Evolutionary conservation across 2,797 vertebrate genomes (phyloP), one percentile per base, ranked within the genome.

Genomic region (Chelidonichthys spinosus): DNA sequence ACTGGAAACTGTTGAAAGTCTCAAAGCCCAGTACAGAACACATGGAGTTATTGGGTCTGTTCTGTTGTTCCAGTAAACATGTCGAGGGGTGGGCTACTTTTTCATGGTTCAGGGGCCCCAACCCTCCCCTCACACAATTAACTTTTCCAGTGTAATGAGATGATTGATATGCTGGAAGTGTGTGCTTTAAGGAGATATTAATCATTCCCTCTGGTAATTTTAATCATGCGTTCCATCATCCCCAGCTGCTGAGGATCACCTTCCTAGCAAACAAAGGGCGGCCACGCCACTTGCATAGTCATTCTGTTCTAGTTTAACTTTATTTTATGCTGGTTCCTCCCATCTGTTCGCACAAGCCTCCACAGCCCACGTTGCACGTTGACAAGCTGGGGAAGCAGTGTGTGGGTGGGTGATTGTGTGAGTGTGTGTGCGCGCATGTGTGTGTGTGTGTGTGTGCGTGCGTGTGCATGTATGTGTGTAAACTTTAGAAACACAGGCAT

Each of bases 161-260:
- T 99, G 98, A 99, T 99, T 98, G 98, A 99, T 99, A 99, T 96
- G 97, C 97, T 98, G 96, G 96, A 99, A 98, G 97, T 98, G 95
- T 96, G 95, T 95, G 96, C 96, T 97, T 97, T 97, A 98, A 98
- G 97, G 96, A 97, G 97, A 97, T 98, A 99, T 99, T 99, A 99
- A 99, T 99, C 98, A 99, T 98, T 96, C 96, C 95, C 95, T 94
- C 95, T 96, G 96, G 96, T 98, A 96, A 97, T 97, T 98, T 97
- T 97, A 98, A 97, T 99, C 97, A 97, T 96, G 96, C 94, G 93
- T 97, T 96, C 96, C 97, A 97, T 97, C 97, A 97, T 98, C 96
- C 97, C 96, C 97, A 98, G 97, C 97, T 97, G 97, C 96, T 93
- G 95, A 94, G 95, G 95, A 96, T 99, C 97, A 98, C 98, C 97